Evolutionary conservation across 2,113 vertebrate genomes (phyloP).

Genomic region (Rhinoptilus africanus): DNA sequence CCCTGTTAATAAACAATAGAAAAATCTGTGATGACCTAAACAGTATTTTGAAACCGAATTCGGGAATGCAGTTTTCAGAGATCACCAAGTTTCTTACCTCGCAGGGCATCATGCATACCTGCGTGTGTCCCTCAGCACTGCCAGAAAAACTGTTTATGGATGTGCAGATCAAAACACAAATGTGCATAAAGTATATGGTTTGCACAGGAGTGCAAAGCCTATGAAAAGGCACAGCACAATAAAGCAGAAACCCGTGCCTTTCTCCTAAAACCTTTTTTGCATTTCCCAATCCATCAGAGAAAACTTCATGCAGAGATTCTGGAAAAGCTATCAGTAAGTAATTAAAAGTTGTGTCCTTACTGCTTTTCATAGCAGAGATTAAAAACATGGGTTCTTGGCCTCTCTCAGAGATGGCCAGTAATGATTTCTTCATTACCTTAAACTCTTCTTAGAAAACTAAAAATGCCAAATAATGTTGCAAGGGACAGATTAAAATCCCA

Average conservation of each 20-base stretch:
- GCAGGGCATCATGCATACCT: background rate
- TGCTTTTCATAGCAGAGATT: background rate
- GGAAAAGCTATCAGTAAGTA: background rate
- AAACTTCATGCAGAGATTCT: fast-evolving
- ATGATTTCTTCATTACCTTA: background rate
- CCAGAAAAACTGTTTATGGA: background rate
- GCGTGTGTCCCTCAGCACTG: background rate
- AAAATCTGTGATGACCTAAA: background rate
- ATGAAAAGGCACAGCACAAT: background rate
- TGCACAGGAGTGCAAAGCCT: background rate
- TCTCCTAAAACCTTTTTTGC: background rate
- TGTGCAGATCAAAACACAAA: background rate
- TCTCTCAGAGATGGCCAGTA: background rate
- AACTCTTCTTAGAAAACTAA: background rate
- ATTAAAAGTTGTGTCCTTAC: background rate
- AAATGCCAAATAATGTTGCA: background rate
- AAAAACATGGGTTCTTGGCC: background rate
- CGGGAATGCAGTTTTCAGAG: background rate
- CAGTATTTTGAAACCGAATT: background rate
- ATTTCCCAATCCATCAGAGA: background rate
- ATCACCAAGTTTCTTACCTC: background rate
- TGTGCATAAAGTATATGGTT: fast-evolving
- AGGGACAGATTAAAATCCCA: background rate
- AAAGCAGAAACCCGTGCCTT: background rate
- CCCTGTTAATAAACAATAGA: background rate